Conservation (phyloP, 2,888 invertebrate species). For the Tenthredo notha region DNA sequence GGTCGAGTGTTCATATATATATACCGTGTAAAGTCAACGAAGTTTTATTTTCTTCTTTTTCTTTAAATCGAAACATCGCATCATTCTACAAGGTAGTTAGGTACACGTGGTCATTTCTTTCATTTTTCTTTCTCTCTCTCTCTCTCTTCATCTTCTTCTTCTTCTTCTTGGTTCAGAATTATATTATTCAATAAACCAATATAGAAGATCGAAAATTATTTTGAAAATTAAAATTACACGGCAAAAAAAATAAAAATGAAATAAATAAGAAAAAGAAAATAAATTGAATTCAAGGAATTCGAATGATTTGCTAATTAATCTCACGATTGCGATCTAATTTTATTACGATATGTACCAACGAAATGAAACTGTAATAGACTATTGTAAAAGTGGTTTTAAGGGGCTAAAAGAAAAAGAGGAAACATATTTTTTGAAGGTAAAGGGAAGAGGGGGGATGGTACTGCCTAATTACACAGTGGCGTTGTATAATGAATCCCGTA, state of each 20-base stretch:
- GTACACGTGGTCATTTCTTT: not conserved
- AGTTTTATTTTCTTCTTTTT: constrained; percentile 4
- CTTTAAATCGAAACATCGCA: not conserved
- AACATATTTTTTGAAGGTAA: not conserved
- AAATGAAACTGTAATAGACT: not conserved
- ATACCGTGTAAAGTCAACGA: constrained; percentile 1
- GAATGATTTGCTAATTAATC: too few relatives aligned
- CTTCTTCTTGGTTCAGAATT: too few relatives aligned
- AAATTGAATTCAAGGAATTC: too few relatives aligned
- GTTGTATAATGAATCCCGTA: constrained; percentile 36
- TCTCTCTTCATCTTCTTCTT: too few relatives aligned
- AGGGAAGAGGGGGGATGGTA: not conserved
- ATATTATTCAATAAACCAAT: too few relatives aligned
- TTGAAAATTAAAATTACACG: too few relatives aligned
- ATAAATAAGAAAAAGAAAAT: too few relatives aligned
- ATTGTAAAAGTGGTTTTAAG: not conserved
- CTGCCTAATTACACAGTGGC: constrained; percentile 44
- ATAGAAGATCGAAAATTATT: too few relatives aligned
- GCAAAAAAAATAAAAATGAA: too few relatives aligned
- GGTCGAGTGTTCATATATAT: constrained; percentile 1
- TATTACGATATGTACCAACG: not conserved
- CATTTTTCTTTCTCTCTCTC: too few relatives aligned
- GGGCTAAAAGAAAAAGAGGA: not conserved
- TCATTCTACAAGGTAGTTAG: not conserved
- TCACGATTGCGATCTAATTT: too few relatives aligned